Percentiles rank a stretch among this genome's conserved stretches.
phyloP scores from a whole-genome alignment of 2,888 invertebrate species.

The Drosophila mimetica region DNA sequence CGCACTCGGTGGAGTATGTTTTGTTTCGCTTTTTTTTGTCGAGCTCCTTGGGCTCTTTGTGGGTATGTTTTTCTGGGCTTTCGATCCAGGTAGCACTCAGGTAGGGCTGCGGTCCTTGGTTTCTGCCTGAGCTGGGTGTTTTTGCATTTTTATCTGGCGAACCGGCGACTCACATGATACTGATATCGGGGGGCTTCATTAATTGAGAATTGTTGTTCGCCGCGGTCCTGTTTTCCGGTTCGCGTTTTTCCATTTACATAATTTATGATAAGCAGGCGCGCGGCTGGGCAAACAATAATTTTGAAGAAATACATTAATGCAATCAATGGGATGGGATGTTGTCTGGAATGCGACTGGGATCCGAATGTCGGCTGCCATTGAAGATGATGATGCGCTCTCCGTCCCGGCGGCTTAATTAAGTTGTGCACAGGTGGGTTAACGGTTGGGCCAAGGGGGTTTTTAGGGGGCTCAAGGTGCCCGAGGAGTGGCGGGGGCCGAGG shows the following conservation, averaged over 20 bases:
- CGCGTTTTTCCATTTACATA: constrained; percentile 83
- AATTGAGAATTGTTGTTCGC: constrained; percentile 83
- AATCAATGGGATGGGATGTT: constrained; percentile 69
- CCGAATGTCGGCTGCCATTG: constrained; percentile 56
- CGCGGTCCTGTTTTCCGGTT: constrained; percentile 78
- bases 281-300: constrained; percentile 83
- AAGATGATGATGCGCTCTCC: constrained; percentile 44
- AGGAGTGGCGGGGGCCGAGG: constrained; percentile 5
- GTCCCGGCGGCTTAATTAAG: constrained; percentile 70
- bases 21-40: constrained; percentile 12
- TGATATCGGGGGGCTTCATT: constrained; percentile 81
- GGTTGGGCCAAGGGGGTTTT: constrained; percentile 1
- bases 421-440: constrained; percentile 58
- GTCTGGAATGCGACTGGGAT: constrained; percentile 44
- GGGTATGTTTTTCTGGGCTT: constrained; percentile 8
- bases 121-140: constrained; percentile 40
- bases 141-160: constrained; percentile 66
- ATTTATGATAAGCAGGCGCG: constrained; percentile 84
- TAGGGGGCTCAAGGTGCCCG: not conserved
- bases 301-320: constrained; percentile 83
- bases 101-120: constrained; percentile 52
- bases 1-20: constrained; percentile 64
- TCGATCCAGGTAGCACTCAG: constrained; percentile 53
- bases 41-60: constrained; percentile 10
- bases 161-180: constrained; percentile 66